Conservation (phyloP, 2,113 vertebrate genomes). For the Aptenodytes forsteri region DNA sequence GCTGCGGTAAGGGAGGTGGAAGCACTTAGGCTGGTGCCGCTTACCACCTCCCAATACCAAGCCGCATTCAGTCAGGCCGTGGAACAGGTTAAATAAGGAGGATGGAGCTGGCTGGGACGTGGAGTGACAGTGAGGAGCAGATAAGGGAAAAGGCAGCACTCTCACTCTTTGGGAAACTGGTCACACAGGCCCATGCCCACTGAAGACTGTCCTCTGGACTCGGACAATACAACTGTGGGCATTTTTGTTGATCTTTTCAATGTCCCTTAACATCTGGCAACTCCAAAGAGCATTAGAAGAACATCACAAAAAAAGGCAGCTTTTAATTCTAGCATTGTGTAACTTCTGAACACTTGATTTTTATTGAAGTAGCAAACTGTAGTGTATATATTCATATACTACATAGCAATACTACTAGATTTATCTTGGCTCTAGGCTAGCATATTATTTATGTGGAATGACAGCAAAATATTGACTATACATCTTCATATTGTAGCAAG, state of each 20-base stretch:
- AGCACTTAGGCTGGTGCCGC: background rate
- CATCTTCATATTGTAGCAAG: background rate
- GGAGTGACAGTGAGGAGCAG: background rate
- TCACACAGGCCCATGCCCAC: background rate
- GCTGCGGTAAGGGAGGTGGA: background rate
- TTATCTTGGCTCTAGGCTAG: background rate
- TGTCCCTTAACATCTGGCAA: background rate
- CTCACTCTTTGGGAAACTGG: background rate
- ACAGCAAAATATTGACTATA: background rate
- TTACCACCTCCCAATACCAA: background rate
- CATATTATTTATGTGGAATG: background rate
- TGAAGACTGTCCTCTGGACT: background rate
- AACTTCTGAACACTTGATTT: background rate
- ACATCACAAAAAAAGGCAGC: background rate
- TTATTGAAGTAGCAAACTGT: background rate
- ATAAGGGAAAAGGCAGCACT: background rate
- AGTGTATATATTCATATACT: background rate
- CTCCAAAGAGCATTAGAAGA: background rate
- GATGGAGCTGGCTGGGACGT: background rate
- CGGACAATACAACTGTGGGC: background rate
- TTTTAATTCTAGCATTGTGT: background rate
- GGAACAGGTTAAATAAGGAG: background rate
- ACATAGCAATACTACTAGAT: background rate
- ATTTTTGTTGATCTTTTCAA: background rate
- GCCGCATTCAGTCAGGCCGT: background rate